phyloP scores from a whole-genome alignment of 1,140 invertebrate genomes.

The Papilio aristodemus region DNA sequence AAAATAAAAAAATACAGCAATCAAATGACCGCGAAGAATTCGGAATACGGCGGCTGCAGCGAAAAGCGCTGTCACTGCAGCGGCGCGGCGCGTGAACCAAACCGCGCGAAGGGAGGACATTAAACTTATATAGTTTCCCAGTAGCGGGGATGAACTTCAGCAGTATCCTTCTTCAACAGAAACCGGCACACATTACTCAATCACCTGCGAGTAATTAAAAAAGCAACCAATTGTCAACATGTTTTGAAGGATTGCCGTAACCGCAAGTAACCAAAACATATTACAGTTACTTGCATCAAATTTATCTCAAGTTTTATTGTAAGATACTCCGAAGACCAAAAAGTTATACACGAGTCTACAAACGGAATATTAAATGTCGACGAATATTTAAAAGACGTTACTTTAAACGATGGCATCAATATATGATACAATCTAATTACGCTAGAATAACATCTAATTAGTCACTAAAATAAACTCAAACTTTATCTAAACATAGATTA shows the following conservation, averaged over 20 bases:
- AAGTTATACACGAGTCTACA: no score
- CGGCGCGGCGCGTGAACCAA: conserved; percentile 39
- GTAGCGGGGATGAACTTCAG: conserved; percentile 41
- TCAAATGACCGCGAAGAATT: not conserved
- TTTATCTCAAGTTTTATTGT: no score
- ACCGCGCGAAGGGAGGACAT: conserved; percentile 41
- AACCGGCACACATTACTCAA: not conserved
- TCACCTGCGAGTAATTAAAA: not conserved
- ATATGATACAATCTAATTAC: no score
- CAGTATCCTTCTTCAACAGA: not conserved
- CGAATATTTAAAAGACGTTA: no score
- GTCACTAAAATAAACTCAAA: no score
- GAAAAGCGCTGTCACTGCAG: conserved; percentile 27
- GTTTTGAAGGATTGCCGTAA: not conserved
- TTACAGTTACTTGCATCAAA: no score
- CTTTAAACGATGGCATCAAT: no score
- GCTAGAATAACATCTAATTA: no score
- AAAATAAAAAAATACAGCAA: conserved; percentile 2
- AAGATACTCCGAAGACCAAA: no score
- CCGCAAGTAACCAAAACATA: not conserved
- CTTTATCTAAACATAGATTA: no score
- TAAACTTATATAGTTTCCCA: conserved; percentile 38
- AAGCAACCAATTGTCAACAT: not conserved
- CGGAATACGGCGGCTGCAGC: not conserved
- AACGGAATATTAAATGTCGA: no score